These are phyloP conservation scores for Chaenodraco wilsoni DNA, from an alignment of 2,797 vertebrate species.

Conservation along the genomic window DNA sequence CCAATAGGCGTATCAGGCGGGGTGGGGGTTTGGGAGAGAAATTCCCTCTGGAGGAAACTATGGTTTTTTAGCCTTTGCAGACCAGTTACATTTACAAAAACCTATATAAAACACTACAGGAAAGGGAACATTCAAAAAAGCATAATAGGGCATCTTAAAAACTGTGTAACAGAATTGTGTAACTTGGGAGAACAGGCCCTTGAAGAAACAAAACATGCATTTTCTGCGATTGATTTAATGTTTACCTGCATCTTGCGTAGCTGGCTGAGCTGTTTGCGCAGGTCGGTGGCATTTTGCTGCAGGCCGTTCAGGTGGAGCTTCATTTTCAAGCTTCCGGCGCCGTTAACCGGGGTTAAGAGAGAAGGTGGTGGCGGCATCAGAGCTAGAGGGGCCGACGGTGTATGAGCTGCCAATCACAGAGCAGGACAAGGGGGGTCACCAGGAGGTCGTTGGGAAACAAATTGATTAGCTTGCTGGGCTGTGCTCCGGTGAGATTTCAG, in stretches of 20 bases:
- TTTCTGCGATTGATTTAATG: neutral
- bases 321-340: constrained; percentile 91
- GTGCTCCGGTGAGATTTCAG: constrained; percentile 35
- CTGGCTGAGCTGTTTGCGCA: constrained; percentile 93
- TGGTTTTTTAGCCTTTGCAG: no score
- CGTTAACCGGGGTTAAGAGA: constrained; percentile 82
- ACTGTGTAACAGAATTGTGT: neutral
- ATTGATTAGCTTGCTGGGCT: constrained; percentile 49
- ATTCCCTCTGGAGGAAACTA: no score
- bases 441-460: constrained; percentile 49
- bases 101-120: no score
- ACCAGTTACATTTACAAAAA: no score
- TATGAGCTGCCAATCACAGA: constrained; percentile 84
- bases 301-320: constrained; percentile 94
- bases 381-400: constrained; percentile 88
- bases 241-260: constrained; percentile 93
- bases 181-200: neutral
- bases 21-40: no score
- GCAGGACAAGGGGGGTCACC: constrained; percentile 58
- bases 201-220: neutral
- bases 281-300: constrained; percentile 93
- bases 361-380: constrained; percentile 90
- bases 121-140: no score
- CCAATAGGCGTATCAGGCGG: no score
- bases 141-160: no score